Conservation (phyloP, 2,888 invertebrate species). For the Dolichomitus sp. region DNA sequence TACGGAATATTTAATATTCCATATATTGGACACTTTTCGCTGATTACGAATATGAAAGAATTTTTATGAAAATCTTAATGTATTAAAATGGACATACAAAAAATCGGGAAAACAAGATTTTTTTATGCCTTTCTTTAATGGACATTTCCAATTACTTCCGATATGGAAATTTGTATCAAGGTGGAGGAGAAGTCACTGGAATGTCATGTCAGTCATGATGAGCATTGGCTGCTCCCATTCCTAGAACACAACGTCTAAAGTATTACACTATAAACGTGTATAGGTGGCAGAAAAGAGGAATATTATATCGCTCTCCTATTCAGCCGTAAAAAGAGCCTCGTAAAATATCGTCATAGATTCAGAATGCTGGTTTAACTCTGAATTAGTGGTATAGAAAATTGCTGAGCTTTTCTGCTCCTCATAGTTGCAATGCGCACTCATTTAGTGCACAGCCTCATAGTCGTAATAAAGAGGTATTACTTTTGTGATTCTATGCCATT, state of each 20-base stretch:
- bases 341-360: constrained; percentile 13
- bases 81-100: too few relatives aligned
- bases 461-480: background rate
- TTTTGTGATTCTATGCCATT: background rate
- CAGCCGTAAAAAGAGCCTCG: constrained; percentile 7
- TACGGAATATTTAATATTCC: too few relatives aligned
- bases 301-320: background rate
- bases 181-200: background rate
- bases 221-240: background rate
- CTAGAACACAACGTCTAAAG: background rate
- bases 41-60: too few relatives aligned
- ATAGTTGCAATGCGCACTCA: background rate
- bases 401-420: background rate
- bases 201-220: background rate
- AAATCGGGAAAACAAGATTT: too few relatives aligned
- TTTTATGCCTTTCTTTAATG: background rate
- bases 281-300: background rate
- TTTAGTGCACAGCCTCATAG: background rate
- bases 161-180: constrained; percentile 3
- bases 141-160: background rate
- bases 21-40: too few relatives aligned
- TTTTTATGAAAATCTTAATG: too few relatives aligned
- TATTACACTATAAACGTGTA: background rate
- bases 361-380: background rate
- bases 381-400: background rate